These are phyloP conservation scores for Ctenosaura bakeri DNA, from an alignment of 2,797 vertebrate species.

Conservation along the genomic window DNA sequence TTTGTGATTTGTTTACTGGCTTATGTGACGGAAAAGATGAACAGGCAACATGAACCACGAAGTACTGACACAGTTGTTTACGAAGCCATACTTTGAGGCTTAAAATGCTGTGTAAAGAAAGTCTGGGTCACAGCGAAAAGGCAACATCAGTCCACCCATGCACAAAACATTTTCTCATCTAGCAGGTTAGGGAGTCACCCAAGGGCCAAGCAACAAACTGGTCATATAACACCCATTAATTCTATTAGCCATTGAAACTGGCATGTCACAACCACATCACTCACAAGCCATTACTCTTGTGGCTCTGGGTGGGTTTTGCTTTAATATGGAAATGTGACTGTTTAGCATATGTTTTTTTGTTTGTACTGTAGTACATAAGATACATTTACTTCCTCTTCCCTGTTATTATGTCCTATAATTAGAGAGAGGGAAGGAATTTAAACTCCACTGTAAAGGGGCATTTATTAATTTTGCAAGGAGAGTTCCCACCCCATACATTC, in stretches of 20 bases:
- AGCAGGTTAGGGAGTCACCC: not conserved
- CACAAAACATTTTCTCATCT: not conserved
- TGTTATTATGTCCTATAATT: constrained; percentile 24
- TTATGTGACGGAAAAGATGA: not conserved
- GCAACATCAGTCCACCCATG: not conserved
- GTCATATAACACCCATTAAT: not conserved
- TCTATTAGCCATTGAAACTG: not conserved
- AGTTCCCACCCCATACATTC: not conserved
- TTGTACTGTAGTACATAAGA: not conserved
- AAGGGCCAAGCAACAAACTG: too few relatives aligned
- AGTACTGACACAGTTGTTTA: not conserved
- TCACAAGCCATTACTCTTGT: not conserved
- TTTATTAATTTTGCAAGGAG: not conserved
- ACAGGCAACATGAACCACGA: not conserved
- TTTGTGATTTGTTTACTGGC: not conserved
- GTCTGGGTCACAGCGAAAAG: not conserved
- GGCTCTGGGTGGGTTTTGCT: not conserved
- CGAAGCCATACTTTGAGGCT: not conserved
- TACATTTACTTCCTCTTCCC: constrained; percentile 11
- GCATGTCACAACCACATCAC: not conserved
- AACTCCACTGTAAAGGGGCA: not conserved
- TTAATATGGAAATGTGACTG: constrained; percentile 5
- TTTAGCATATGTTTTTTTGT: constrained; percentile 14
- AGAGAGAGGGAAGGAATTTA: not conserved
- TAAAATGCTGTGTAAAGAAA: not conserved